Conservation (phyloP, 2,113 vertebrate genomes). For the Heterotis niloticus region DNA sequence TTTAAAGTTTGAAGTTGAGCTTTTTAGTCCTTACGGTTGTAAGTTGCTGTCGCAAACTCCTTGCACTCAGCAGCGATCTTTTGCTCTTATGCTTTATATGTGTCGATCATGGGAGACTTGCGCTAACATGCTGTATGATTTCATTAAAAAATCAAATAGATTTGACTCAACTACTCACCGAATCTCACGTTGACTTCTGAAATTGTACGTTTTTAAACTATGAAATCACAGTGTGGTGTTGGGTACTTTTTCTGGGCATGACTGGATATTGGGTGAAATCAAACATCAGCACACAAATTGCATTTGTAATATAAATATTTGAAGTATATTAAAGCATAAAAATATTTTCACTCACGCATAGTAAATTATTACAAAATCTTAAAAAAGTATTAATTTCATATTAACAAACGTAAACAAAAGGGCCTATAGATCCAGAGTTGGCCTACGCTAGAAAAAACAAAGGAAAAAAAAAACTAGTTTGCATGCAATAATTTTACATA, state of each 20-base stretch:
- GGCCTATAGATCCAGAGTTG: conserved; percentile 14
- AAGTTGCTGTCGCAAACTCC: no score
- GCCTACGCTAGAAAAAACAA: conserved; percentile 19
- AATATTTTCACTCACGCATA: conserved; percentile 65
- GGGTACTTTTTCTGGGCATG: not conserved
- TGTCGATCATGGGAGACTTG: no score
- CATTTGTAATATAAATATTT: conserved; percentile 66
- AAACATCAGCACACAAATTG: conserved; percentile 48
- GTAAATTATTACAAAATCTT: conserved; percentile 63
- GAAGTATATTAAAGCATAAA: conserved; percentile 73
- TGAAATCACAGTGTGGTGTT: no score
- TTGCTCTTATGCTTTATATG: no score
- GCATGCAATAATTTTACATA: conserved; percentile 58
- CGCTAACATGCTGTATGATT: no score
- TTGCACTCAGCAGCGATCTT: no score
- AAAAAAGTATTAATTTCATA: conserved; percentile 54
- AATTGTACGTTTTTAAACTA: no score
- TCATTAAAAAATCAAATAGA: no score
- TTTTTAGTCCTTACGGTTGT: no score
- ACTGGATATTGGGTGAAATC: conserved; percentile 21
- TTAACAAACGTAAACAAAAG: conserved; percentile 32
- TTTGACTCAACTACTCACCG: no score
- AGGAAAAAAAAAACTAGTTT: conserved; percentile 29
- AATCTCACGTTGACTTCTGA: no score
- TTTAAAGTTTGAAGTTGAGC: no score